Evolutionary conservation across 1,140 invertebrate genomes (phyloP), one percentile per base, ranked within the genome.

Genomic region (Drosophila bocqueti): DNA sequence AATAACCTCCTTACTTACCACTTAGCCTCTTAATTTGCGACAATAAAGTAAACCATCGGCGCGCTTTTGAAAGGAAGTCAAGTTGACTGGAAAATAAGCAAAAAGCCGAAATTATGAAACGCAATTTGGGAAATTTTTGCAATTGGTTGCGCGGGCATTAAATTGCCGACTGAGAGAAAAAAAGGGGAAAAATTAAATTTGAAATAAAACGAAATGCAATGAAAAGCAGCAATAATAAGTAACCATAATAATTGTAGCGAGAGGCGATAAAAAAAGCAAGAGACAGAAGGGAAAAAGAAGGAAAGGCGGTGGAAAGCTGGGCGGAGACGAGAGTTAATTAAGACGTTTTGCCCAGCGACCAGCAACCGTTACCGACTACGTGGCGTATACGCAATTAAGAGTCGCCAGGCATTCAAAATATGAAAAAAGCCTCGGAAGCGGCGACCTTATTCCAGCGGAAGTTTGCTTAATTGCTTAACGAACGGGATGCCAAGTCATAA

Each of bases 111-210:
- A 90, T 87, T 87, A 64, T 71, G 78, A 74, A 84, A 89, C 68
- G 87, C 85, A 87, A 87, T 87, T 87, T 87, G 78, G 77, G 81
- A 87, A 87, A 87, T 84, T 90, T 87, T 84, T 90, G 79, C 83
- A 86, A 86, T 86, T 86, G 83, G 79, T 55, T 86, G 83, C 63
- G 84, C 84, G 77, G 72, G 77, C 81, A 90, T 90, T 90, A 90
- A 89, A 90, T 85, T 90, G 81, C 78, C 81, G 77, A 38, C 65
- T 64, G 46, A 36, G 45, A 46, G 11, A 46, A 50, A 65, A 31
- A 31, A 31, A 31, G 7, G 29, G n/a, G 47, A 63, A 66, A 69
- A 74, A 61, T n/a, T 64, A 47, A 67, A 52, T 34, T 29, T 52
- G 18, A 83, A 81, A 83, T 50, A 16, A 83, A 87, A 78, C 81